Evolutionary conservation across 1,140 invertebrate species (phyloP).

Genomic region (Vanessa tameamea): DNA sequence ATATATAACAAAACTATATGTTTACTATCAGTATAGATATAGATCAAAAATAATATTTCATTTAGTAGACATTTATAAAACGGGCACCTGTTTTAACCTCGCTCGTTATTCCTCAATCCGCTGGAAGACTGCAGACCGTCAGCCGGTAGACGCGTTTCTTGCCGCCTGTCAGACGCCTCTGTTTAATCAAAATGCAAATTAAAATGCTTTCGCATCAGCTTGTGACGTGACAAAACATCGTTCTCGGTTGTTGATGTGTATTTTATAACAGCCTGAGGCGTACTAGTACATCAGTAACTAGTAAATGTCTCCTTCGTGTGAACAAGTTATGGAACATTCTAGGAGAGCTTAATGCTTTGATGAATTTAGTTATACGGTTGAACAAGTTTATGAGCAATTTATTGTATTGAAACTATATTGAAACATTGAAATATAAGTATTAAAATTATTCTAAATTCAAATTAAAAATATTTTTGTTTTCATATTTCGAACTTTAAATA

Average conservation of each 20-base stretch:
- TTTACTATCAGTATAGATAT: no score
- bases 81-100: background rate
- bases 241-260: constrained; percentile 51
- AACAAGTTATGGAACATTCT: constrained; percentile 5
- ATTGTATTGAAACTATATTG: no score
- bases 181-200: constrained; percentile 73
- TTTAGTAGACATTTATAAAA: background rate
- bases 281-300: constrained; percentile 28
- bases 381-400: no score
- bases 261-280: constrained; percentile 49
- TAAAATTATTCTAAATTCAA: no score
- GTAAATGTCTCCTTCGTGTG: constrained; percentile 19
- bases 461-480: no score
- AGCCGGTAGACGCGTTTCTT: constrained; percentile 34
- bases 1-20: no score
- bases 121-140: constrained; percentile 21
- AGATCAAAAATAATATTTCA: no score
- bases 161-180: constrained; percentile 49
- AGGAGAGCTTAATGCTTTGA: background rate
- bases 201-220: constrained; percentile 55
- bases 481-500: no score
- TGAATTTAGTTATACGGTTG: background rate
- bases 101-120: background rate
- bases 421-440: no score
- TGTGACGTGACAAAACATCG: constrained; percentile 64